These are phyloP conservation scores for Trichonephila inaurata DNA, from an alignment of 1,140 invertebrate genomes.

Conservation along the genomic window DNA sequence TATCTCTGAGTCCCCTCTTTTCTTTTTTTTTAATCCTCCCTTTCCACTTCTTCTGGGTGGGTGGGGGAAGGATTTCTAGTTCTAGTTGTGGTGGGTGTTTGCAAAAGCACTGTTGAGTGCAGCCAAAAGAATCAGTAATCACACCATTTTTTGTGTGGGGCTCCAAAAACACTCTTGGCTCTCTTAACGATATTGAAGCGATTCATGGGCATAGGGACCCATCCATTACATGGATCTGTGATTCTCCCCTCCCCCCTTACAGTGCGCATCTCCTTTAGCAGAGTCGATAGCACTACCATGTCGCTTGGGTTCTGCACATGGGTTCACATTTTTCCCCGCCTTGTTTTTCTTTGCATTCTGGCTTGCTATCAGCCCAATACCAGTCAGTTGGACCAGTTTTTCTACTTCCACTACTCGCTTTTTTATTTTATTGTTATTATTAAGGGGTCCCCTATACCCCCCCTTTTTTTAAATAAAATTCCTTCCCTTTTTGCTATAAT, in stretches of 20 bases:
- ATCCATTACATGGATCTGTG: slow-evolving; percentile 74
- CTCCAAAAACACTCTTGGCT: slow-evolving; percentile 65
- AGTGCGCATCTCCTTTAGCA: background rate
- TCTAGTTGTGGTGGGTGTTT: slow-evolving; percentile 58
- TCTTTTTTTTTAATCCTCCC: slow-evolving; percentile 29
- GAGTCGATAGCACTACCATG: slow-evolving; percentile 50
- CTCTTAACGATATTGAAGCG: slow-evolving; percentile 77
- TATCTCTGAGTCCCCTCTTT: background rate
- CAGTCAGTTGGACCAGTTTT: slow-evolving; percentile 33
- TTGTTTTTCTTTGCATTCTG: slow-evolving; percentile 66
- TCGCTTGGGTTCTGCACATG: slow-evolving; percentile 51
- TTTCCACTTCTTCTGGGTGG: slow-evolving; percentile 12
- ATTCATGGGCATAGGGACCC: slow-evolving; percentile 69
- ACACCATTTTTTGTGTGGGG: slow-evolving; percentile 48
- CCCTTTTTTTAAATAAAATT: background rate
- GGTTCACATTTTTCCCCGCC: slow-evolving; percentile 59
- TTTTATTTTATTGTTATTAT: slow-evolving; percentile 39
- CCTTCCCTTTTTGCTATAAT: slow-evolving; percentile 31
- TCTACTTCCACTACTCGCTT: background rate
- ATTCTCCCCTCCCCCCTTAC: slow-evolving; percentile 36
- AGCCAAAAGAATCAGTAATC: slow-evolving; percentile 36
- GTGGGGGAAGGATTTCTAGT: slow-evolving; percentile 13
- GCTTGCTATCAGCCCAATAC: slow-evolving; percentile 38
- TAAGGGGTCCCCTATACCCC: slow-evolving; percentile 19
- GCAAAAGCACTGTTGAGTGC: slow-evolving; percentile 75